Base-by-base conservation (phyloP, 2,888 invertebrate genomes). In the Ferrisia virgata region DNA sequence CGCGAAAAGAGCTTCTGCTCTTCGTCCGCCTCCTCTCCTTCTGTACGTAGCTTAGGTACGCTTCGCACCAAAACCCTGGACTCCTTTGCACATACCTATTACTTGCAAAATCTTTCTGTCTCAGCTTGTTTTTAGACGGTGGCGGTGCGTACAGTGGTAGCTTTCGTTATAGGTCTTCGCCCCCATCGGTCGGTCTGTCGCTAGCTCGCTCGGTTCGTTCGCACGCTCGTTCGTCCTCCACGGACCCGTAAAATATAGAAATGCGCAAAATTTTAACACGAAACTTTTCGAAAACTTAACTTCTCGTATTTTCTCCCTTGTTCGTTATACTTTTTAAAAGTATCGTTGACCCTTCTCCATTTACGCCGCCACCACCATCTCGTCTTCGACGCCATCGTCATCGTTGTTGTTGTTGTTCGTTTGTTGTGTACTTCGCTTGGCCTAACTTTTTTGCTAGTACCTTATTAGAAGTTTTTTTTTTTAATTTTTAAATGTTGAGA, bases 241-340 rank as follows among this genome's bases (percentile, higher is more conserved):
- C 81, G 81, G 81, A 81, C 81, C 58, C 81, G 81, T 81, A 81
- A 81, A 81, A 58, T 81, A 58, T 81, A 58, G 81, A 53, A 53
- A 36, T n/a, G 81, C 81, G 81, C 81, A 33, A 81, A 81, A 81
- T 18, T 81, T 81, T 53, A 53, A 81, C 81, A 81, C 31, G 31
- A 81, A 81, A 81, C 53, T 58, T 81, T 81, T 58, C 53, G n/a
- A 69, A 58, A 79, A 81, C 43, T 81, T 47, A 81, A 81, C 58
- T 58, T 81, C 36, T 22, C 18, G 22, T 82, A 69, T 82, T 82
- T 72, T 72, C 72, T 69, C 40, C 64, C 47, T 47, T 25, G 3
- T 72, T 39, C 58, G 36, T 82, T 25, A 40, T 78, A 36, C 40
- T 39, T 40, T 36, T 78, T 31, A 25, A 31, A 78, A 39, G 22